A percentile compares a stretch with the other conserved stretches of the same genome.
These are phyloP conservation scores for Meriones psammophilus DNA, from an alignment of 2,797 vertebrate genomes.

Conservation along the genomic window DNA sequence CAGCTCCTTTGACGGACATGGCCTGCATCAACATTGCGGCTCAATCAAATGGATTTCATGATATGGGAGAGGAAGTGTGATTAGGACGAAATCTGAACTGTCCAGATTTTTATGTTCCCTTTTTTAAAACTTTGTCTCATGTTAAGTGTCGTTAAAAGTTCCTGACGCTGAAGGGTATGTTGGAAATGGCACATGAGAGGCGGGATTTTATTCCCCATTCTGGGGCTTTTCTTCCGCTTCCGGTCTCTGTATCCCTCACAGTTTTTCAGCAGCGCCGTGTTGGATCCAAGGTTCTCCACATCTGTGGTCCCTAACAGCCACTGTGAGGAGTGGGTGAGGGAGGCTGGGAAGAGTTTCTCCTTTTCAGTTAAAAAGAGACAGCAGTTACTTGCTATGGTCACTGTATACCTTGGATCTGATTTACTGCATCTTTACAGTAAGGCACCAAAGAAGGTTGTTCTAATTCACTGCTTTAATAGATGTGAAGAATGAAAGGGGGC, in stretches of 20 bases:
- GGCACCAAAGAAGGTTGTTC: neutral
- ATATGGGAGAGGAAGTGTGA: neutral
- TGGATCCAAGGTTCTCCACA: neutral
- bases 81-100: neutral
- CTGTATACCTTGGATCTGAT: too few species aligned
- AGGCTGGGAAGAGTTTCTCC: neutral
- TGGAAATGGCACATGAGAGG: neutral
- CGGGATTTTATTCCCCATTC: neutral
- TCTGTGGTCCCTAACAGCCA: neutral
- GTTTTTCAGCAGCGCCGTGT: neutral
- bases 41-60: neutral
- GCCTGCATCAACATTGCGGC: neutral
- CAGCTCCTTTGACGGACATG: neutral
- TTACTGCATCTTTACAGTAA: neutral
- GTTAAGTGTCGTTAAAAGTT: slow-evolving; percentile 22
- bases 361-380: neutral
- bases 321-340: neutral
- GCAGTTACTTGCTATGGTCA: neutral
- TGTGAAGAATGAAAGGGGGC: neutral
- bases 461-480: neutral
- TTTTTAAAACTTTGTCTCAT: neutral
- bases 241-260: neutral
- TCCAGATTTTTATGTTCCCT: neutral
- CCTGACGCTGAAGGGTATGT: neutral
- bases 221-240: neutral